A percentile compares a stretch with the other conserved stretches of the same genome.
Conservation (phyloP, 2,113 vertebrate genomes). For the Paraplagusia blochii region DNA sequence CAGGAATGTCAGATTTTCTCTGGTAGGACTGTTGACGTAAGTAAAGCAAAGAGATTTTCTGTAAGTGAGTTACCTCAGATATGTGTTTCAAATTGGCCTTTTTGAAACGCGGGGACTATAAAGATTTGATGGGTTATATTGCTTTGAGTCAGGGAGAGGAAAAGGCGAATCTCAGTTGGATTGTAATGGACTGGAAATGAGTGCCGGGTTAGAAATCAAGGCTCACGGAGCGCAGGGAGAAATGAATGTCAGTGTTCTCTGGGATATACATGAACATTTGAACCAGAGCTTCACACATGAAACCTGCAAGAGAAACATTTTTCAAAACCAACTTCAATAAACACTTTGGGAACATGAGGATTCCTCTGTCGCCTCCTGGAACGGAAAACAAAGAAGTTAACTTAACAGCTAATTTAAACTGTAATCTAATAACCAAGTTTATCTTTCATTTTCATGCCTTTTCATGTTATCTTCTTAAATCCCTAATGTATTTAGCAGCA, state of each 20-base stretch:
- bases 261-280: slow-evolving; percentile 18
- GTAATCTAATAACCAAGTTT: too few relatives aligned
- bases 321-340: too few relatives aligned
- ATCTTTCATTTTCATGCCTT: too few relatives aligned
- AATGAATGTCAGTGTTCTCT: slow-evolving; percentile 18
- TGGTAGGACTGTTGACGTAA: slow-evolving; percentile 37
- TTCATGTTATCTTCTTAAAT: too few relatives aligned
- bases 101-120: slow-evolving; percentile 57
- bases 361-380: too few relatives aligned
- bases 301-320: too few relatives aligned
- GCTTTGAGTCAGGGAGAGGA: slow-evolving; percentile 43
- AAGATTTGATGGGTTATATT: slow-evolving; percentile 65
- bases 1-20: slow-evolving; percentile 44
- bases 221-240: slow-evolving; percentile 12
- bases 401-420: too few relatives aligned
- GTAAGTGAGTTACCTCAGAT: slow-evolving; percentile 56
- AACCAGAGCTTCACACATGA: slow-evolving; percentile 25
- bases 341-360: too few relatives aligned
- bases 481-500: too few relatives aligned
- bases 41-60: slow-evolving; percentile 41
- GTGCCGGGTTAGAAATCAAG: slow-evolving; percentile 45
- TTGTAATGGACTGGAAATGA: slow-evolving; percentile 57
- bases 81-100: slow-evolving; percentile 60
- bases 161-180: slow-evolving; percentile 51
- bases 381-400: too few relatives aligned